Base-by-base conservation (phyloP, 1,140 invertebrate genomes). In the Pogonomyrmex californicus region DNA sequence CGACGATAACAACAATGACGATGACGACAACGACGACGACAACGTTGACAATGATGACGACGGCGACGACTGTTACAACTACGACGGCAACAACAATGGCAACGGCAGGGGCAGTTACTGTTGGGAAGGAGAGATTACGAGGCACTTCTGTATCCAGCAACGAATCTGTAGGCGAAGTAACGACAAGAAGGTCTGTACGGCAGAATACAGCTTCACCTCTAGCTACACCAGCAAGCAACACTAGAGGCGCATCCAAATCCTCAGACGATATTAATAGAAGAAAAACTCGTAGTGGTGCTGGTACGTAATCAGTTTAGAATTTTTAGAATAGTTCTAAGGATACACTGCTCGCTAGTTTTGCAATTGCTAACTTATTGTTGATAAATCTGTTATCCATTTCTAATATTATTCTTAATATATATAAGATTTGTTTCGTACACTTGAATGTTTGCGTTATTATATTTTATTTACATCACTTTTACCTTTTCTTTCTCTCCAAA, bases 261-360 rank as follows among this genome's bases (percentile, higher is more conserved):
- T 91, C 95, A 82, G 95, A 95, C 77, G 95, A 95, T 89, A 93
- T 95, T 76, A 95, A 95, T 85, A 91, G 95, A 90, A 93, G 95
- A 88, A 95, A 95, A 92, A 95, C 95, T 81, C 94, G 95, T 87
- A 95, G 95, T 92, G 95, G 95, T 92, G 94, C 95, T 94, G 95
- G 95, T 95, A 93, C 93, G 95, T 95, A 94, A 88, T 49, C 6
- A 3, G 75, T 47, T 82, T 60, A 36, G 23, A 23, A 0, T 66
- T 7, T 62, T 12, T 54, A 38, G 33, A 54, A 66, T 51, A 65
- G n/a, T 23, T 81, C 47, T 30, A 81, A 68, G 38, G 47, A 36
- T 54, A 66, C n/a, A 38, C 23, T 23, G 41, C 44, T 83, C 12
- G 58, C 7, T 73, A 41, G 41, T 58, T 47, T 44, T 82, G 41